Evolutionary conservation across 2,888 invertebrate genomes (phyloP), one percentile per base, ranked within the genome.

Genomic region (Conus canariensis): DNA sequence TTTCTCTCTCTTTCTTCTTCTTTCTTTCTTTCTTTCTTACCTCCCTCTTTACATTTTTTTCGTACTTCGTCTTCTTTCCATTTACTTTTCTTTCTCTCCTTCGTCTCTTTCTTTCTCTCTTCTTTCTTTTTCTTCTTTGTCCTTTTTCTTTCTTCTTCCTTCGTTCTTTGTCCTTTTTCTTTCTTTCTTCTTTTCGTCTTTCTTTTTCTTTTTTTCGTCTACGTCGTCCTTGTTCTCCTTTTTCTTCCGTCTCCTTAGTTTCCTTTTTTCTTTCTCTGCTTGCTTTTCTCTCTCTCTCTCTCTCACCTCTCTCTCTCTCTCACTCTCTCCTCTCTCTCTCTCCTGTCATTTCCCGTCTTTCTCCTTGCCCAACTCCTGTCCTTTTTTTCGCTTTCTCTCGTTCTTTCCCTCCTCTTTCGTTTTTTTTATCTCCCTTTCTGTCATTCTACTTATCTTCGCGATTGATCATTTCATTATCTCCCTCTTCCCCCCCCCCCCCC

Each of bases 221-320:
- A 60, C 60, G 8, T 8, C 14, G 14, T 60, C 14, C 60, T 14
- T 60, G 14, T 60, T 8, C 60, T 60, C 60, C 30, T 45, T 0
- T 77, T 12, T 12, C 30, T 77, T 12, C 3, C 30, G 25, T 12
- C 16, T 12, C 7, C 30, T 0, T 12, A 30, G 0, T 0, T 0
- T 77, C 4, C 3, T 30, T 14, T 10, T 0, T 30, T 30, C 14
- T 77, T 10, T 77, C 30, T 30, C 30, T 30, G 1, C 9, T 10
- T 30, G 9, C 8, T 10, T 30, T 10, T 67, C 25, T 67, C 25
- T 77, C 30, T 30, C 30, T 77, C 30, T 30, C 30, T 77, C 30
- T 77, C 67, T 70, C 67, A 14, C 67, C 85, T 85, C 58, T 85
- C 85, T 85, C 74, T 74, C 74, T 25, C 74, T 74, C 25, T 74